Conservation (phyloP, 1,140 invertebrate genomes). For the Musca domestica region DNA sequence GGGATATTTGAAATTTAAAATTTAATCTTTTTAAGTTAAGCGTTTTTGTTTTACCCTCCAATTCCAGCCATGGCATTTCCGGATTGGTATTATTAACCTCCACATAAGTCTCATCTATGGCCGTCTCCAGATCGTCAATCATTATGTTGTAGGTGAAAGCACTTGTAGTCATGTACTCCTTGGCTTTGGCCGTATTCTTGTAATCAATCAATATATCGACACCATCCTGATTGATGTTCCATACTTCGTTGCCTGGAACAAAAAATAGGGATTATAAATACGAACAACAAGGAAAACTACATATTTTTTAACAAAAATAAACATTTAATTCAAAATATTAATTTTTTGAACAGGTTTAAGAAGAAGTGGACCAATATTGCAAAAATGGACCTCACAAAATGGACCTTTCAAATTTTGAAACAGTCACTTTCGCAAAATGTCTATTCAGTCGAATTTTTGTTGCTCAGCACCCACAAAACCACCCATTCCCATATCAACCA, state of each 20-base stretch:
- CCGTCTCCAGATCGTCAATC: slow-evolving; percentile 71
- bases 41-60: slow-evolving; percentile 26
- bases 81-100: slow-evolving; percentile 60
- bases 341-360: neutral
- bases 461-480: no score
- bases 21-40: neutral
- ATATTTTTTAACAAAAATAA: no score
- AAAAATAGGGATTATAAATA: neutral
- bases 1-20: neutral
- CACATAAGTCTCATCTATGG: slow-evolving; percentile 75
- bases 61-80: slow-evolving; percentile 42
- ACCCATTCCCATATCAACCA: no score
- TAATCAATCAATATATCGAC: slow-evolving; percentile 62
- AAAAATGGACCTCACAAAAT: no score
- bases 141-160: slow-evolving; percentile 66
- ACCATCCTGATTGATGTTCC: slow-evolving; percentile 51
- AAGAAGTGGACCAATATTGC: no score
- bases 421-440: no score
- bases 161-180: slow-evolving; percentile 57
- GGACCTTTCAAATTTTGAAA: no score
- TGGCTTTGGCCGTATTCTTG: slow-evolving; percentile 58
- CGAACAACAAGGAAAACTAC: neutral
- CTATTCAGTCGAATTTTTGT: no score
- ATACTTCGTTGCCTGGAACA: slow-evolving; percentile 44
- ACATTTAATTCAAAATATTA: no score